phyloP scores from a whole-genome alignment of 1,140 invertebrate species.

The Cydia pomonella region DNA sequence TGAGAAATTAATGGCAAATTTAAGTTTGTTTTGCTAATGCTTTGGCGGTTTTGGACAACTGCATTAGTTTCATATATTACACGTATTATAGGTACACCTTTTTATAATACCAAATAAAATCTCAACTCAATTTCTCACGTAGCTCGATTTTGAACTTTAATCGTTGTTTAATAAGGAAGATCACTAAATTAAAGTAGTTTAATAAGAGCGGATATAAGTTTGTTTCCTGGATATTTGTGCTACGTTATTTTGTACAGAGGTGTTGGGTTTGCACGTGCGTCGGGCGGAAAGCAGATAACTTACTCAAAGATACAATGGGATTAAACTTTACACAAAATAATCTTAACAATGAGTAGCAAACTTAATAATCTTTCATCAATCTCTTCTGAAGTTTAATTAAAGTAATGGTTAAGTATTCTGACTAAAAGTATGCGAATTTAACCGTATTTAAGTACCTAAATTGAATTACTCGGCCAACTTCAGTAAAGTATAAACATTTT shows the following conservation, averaged over 20 bases:
- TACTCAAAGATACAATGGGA: slow-evolving; percentile 7
- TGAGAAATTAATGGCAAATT: background rate
- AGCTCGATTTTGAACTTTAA: background rate
- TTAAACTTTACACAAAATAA: background rate
- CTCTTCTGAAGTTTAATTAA: no score
- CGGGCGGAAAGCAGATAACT: background rate
- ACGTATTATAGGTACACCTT: slow-evolving; percentile 1
- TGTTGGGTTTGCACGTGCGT: slow-evolving; percentile 24
- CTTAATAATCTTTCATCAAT: background rate
- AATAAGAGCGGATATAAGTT: background rate
- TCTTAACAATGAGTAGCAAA: background rate
- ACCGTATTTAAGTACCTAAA: no score
- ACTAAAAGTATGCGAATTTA: no score
- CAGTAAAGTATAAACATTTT: no score
- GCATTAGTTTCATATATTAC: slow-evolving; percentile 30
- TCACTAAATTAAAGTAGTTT: background rate
- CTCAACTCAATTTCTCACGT: background rate
- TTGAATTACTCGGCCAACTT: no score
- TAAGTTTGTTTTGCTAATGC: slow-evolving; percentile 11
- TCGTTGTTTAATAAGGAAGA: background rate
- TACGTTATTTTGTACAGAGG: background rate
- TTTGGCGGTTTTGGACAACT: slow-evolving; percentile 28
- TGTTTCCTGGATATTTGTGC: background rate
- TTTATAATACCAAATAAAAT: background rate
- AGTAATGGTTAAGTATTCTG: no score